Base-by-base conservation (phyloP, 2,797 vertebrate genomes). In the Linurgus olivaceus region DNA sequence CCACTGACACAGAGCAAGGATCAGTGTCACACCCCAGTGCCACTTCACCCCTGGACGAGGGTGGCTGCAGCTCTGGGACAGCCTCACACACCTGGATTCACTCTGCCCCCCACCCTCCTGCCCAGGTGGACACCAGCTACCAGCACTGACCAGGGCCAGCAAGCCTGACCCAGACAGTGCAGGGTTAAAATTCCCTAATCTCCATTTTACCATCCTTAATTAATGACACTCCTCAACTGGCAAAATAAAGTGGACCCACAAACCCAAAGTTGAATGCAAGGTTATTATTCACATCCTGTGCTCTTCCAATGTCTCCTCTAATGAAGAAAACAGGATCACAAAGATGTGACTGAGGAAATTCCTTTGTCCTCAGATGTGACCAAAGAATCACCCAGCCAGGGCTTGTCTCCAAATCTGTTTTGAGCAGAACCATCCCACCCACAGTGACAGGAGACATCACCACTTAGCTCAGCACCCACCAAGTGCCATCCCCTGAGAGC, bases 11-110 rank as follows among this genome's bases (percentile, higher is more conserved):
- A 35, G n/a, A 50, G 59, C 54, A 38, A 48, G 67, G 45, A 25
- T 21, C 38, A 37, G 1, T 26, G 37, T 6, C 17, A 2, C 28
- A 7, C 19, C 40, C 3, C 6, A 48, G 73, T 4, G 70, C 10
- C 80, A 8, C 37, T 28, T 13, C 0, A 31, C 29, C n/a, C 57
- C 8, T 3, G 29, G 37, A 3, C 1, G 19, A 47, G 59, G 52
- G 25, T 7, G 35, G 42, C 67, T 31, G 31, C 10, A 0, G 0
- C 3, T 24, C 21, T 21, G 25, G 35, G 42, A 8, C 20, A 15
- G 71, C 28, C 13, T 17, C n/a, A 31, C 40, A 16, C 86, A 14
- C 9, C 55, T 26, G 61, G 20, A 47, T 17, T 13, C 16, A 1
- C 42, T 24, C 57, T 45, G 9, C 20, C 55, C 51, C 52, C 51